These are phyloP conservation scores for Stenodera caucasica DNA, from an alignment of 2,888 invertebrate genomes.

Conservation along the genomic window DNA sequence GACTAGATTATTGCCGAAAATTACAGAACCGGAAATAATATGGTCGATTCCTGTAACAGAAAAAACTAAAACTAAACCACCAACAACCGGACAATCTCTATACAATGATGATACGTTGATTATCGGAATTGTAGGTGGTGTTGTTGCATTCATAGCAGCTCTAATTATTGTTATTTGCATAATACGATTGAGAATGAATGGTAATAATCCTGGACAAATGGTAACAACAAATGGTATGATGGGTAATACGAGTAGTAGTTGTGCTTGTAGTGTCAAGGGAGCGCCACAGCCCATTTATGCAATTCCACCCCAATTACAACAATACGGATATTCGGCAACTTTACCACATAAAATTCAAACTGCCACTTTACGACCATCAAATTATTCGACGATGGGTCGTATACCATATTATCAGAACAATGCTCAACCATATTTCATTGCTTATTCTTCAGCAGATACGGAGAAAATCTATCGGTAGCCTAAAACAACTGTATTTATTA, in stretches of 20 bases:
- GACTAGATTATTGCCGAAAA: conserved; percentile 62
- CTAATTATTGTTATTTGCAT: conserved; percentile 88
- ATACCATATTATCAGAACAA: conserved; percentile 59
- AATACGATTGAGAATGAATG: conserved; percentile 63
- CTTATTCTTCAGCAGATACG: conserved; percentile 61
- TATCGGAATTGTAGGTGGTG: conserved; percentile 92
- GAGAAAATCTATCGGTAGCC: conserved; percentile 64
- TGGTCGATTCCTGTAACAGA: conserved; percentile 79
- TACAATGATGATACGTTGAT: conserved; percentile 91
- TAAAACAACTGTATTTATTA: too few species aligned
- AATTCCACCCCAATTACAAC: conserved; percentile 46
- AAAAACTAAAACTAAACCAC: conserved; percentile 62
- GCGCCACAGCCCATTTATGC: conserved; percentile 57
- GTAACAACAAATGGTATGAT: conserved; percentile 56
- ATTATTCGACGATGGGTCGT: conserved; percentile 66
- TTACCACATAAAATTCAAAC: conserved; percentile 67
- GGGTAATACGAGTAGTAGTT: conserved; percentile 60
- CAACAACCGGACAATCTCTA: conserved; percentile 61
- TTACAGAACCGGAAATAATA: conserved; percentile 83
- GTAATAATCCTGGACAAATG: conserved; percentile 72
- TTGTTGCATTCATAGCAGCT: conserved; percentile 87
- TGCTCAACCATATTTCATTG: conserved; percentile 63
- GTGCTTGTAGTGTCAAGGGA: conserved; percentile 58
- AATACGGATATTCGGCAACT: conserved; percentile 63
- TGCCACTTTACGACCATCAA: conserved; percentile 58